Conservation (phyloP, 2,797 vertebrate species). For the Phrynocephalus vlangalii region DNA sequence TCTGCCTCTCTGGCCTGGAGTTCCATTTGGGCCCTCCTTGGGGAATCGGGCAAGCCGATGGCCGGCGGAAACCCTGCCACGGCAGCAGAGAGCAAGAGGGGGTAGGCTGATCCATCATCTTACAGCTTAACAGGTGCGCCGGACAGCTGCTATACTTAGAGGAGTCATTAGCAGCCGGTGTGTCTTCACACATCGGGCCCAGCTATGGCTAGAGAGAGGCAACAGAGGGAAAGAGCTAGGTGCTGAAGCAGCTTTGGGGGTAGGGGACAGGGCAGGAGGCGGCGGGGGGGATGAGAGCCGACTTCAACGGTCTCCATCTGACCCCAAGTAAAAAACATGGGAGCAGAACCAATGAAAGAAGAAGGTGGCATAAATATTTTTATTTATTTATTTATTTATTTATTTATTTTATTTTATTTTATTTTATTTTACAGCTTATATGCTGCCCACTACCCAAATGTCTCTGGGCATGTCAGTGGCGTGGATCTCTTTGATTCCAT, state of each 20-base stretch:
- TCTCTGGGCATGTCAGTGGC: neutral
- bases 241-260: too few species aligned
- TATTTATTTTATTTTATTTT: too few species aligned
- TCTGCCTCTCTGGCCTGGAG: constrained; percentile 19
- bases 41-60: constrained; percentile 30
- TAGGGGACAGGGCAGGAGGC: too few species aligned
- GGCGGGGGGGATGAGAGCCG: too few species aligned
- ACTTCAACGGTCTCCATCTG: too few species aligned
- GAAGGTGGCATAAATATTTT: neutral
- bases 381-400: too few species aligned
- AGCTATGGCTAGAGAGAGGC: neutral
- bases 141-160: constrained; percentile 50
- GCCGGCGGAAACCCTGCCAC: neutral
- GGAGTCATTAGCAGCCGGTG: neutral
- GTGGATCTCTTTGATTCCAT: too few species aligned
- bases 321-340: neutral
- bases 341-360: neutral
- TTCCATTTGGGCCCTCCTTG: constrained; percentile 2
- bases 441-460: too few species aligned
- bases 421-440: too few species aligned
- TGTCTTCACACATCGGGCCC: constrained; percentile 31
- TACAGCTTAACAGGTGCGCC: constrained; percentile 25
- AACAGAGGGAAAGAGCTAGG: too few species aligned
- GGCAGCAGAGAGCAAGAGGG: neutral
- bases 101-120: neutral